phyloP scores from a whole-genome alignment of 2,797 vertebrate species.

The Notoglanidium macrostoma region DNA sequence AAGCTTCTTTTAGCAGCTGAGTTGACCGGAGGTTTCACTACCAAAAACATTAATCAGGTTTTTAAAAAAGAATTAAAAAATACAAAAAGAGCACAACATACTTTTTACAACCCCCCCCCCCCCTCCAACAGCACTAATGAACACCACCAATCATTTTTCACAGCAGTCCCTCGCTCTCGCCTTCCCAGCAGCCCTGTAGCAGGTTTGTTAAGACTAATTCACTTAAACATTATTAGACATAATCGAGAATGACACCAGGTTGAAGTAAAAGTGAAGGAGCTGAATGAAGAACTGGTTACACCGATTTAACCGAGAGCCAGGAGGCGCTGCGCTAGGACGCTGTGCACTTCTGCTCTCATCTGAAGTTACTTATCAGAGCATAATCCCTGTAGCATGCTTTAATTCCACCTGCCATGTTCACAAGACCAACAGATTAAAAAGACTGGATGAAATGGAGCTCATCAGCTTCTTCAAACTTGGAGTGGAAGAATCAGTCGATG shows the following conservation, averaged over 20 bases:
- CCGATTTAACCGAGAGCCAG: neutral
- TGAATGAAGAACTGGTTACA: conserved; percentile 27
- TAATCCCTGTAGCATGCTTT: neutral
- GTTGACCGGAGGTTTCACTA: neutral
- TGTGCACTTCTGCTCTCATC: conserved; percentile 13
- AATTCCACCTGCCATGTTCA: neutral
- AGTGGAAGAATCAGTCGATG: neutral
- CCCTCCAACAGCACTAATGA: neutral
- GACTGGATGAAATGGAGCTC: neutral
- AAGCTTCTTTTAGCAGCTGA: too few species aligned
- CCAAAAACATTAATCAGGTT: neutral
- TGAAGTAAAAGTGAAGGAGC: conserved; percentile 34
- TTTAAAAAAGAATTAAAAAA: neutral
- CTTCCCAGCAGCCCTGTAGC: conserved; percentile 1
- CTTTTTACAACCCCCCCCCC: neutral
- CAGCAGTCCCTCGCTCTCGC: neutral
- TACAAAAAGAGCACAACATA: too few species aligned
- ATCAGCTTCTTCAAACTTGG: neutral
- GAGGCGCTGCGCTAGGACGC: neutral
- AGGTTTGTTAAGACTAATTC: conserved; percentile 28
- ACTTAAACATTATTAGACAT: conserved; percentile 25
- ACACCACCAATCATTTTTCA: neutral
- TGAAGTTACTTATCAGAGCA: neutral
- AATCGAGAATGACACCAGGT: conserved; percentile 21
- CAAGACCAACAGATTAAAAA: neutral